A percentile compares a stretch with the other conserved stretches of the same genome.
phyloP scores from a whole-genome alignment of 2,888 invertebrate species.

The Apotomis turbidana region DNA sequence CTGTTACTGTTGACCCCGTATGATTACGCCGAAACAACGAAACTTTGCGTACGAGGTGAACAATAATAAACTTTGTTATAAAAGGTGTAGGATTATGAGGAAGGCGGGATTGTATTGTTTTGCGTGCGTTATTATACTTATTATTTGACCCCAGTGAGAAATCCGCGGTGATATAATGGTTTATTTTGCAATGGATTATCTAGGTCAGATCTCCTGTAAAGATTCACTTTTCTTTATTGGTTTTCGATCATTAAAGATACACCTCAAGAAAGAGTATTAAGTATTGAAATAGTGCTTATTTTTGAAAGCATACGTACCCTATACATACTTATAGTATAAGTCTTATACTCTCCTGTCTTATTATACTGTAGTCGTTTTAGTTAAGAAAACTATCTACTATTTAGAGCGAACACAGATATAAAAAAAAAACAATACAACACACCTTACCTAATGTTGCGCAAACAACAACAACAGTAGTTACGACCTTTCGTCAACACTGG shows the following conservation, averaged over 20 bases:
- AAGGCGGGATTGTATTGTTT: background rate
- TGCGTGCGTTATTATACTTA: conserved; percentile 38
- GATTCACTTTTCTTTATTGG: conserved; percentile 28
- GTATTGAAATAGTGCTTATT: too few species aligned
- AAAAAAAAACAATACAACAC: too few species aligned
- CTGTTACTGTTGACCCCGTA: conserved; percentile 25
- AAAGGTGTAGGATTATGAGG: background rate
- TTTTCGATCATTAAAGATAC: background rate
- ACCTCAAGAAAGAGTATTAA: too few species aligned
- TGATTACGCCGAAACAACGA: conserved; percentile 25
- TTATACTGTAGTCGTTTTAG: too few species aligned
- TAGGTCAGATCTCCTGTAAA: conserved; percentile 31
- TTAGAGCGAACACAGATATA: too few species aligned
- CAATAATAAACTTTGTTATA: conserved; percentile 16
- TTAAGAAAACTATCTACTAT: too few species aligned
- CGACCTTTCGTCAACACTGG: background rate
- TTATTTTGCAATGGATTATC: conserved; percentile 30
- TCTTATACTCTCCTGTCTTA: too few species aligned
- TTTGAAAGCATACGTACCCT: too few species aligned
- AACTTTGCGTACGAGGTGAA: background rate
- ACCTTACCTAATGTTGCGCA: too few species aligned
- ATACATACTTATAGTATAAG: too few species aligned
- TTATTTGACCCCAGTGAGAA: conserved; percentile 36
- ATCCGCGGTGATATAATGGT: conserved; percentile 32
- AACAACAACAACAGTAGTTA: background rate